Evolutionary conservation across 2,113 vertebrate genomes (phyloP).

Genomic region (Anas platyrhynchos): DNA sequence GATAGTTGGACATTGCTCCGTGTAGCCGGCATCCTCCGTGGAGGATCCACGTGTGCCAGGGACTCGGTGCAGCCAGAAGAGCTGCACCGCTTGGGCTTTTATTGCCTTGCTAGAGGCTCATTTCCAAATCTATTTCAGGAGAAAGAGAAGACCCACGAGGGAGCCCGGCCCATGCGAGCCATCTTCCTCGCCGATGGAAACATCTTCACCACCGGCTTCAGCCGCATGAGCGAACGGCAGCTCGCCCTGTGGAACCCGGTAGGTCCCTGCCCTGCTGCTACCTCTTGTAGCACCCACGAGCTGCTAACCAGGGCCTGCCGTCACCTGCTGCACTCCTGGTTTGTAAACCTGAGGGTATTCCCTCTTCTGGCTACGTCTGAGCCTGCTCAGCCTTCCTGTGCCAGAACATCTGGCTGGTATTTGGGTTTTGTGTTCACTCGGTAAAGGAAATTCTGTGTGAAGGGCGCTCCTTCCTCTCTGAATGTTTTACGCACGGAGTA

Average conservation of each 20-base stretch:
- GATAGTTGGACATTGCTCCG: background rate
- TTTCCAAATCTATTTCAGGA: conserved; percentile 78
- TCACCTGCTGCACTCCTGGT: background rate
- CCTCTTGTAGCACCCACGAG: rapidly evolving
- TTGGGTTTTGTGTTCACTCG: background rate
- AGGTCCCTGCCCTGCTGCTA: background rate
- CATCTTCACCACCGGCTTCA: conserved; percentile 96
- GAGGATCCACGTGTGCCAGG: background rate
- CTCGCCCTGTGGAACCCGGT: conserved; percentile 94
- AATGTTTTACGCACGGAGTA: rapidly evolving
- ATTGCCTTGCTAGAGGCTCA: background rate
- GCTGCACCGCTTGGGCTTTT: background rate
- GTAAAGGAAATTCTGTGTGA: background rate
- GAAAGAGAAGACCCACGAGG: conserved; percentile 95
- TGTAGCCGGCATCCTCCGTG: rapidly evolving
- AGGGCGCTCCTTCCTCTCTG: background rate
- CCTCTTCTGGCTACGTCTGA: background rate
- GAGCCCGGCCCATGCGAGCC: conserved; percentile 93
- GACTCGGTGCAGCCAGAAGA: background rate
- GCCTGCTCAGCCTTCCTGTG: background rate
- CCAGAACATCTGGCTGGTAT: background rate
- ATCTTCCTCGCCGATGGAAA: conserved; percentile 93
- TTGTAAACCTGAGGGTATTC: background rate
- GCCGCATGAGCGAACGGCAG: conserved; percentile 96
- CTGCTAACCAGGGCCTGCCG: background rate